Conservation (phyloP, 2,888 invertebrate genomes). For the Leistus spinibarbis region DNA sequence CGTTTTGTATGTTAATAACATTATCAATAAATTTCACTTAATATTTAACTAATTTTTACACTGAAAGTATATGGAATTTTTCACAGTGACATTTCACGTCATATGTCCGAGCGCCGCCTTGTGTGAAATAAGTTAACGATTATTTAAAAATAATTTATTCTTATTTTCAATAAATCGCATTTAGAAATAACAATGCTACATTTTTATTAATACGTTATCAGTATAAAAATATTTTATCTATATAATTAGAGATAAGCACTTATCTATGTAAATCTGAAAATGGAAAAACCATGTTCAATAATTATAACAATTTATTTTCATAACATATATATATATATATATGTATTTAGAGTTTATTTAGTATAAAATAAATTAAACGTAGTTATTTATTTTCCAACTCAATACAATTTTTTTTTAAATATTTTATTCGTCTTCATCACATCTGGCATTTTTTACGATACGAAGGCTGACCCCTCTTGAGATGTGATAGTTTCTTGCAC, state of each 20-base stretch:
- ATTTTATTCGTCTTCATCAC: background rate
- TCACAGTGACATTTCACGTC: background rate
- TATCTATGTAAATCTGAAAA: background rate
- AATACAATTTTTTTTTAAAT: no score
- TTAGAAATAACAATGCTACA: background rate
- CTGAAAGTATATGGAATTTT: background rate
- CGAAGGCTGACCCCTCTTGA: conserved; percentile 3
- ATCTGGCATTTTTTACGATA: conserved; percentile 4
- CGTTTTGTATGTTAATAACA: background rate
- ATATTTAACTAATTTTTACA: background rate
- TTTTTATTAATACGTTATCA: background rate
- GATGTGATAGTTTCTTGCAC: conserved; percentile 18
- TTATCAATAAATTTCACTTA: background rate
- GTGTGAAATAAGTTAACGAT: background rate
- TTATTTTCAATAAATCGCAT: conserved; percentile 1
- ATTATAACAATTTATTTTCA: background rate
- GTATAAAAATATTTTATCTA: background rate
- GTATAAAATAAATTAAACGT: no score
- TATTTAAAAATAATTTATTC: background rate
- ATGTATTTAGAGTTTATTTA: background rate
- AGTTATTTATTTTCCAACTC: no score
- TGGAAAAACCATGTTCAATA: background rate
- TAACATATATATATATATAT: background rate
- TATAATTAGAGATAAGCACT: background rate
- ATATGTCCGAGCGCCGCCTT: background rate